Conservation (phyloP, 2,797 vertebrate genomes). For the Pangasius macronema region DNA sequence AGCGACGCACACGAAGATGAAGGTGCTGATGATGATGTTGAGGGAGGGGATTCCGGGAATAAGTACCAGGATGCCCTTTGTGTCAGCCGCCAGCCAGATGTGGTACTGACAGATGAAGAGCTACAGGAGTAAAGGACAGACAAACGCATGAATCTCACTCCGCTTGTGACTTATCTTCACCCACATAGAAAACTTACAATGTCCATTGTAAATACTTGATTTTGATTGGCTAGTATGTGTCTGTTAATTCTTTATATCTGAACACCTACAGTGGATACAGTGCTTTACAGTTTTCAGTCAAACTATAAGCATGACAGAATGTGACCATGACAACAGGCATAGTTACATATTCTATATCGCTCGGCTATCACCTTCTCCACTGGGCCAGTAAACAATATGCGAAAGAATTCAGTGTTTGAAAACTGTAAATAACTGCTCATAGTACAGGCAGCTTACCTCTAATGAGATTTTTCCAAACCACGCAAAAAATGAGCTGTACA, state of each 20-base stretch:
- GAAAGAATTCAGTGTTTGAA: not conserved
- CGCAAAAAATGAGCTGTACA: slow-evolving; percentile 98
- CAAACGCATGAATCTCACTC: not conserved
- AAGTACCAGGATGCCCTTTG: slow-evolving; percentile 93
- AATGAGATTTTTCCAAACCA: slow-evolving; percentile 99
- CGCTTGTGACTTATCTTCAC: not conserved
- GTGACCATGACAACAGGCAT: not conserved
- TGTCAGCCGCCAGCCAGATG: slow-evolving; percentile 98
- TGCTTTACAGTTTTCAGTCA: not conserved
- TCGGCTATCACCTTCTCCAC: not conserved
- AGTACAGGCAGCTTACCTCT: slow-evolving; percentile 79
- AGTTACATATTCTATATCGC: too few species aligned
- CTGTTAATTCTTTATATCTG: not conserved
- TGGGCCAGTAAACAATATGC: not conserved
- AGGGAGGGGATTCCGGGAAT: slow-evolving; percentile 91
- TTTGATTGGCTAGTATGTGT: not conserved
- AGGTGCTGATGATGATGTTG: slow-evolving; percentile 94
- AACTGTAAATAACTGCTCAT: not conserved
- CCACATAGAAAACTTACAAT: not conserved
- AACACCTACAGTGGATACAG: not conserved
- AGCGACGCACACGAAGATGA: slow-evolving; percentile 97
- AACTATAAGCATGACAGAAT: too few species aligned
- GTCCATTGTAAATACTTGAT: not conserved
- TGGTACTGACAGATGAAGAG: slow-evolving; percentile 99
- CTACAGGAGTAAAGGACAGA: slow-evolving; percentile 68